Base-by-base conservation (phyloP, 1,140 invertebrate genomes). In the Drosophila equinoxialis region DNA sequence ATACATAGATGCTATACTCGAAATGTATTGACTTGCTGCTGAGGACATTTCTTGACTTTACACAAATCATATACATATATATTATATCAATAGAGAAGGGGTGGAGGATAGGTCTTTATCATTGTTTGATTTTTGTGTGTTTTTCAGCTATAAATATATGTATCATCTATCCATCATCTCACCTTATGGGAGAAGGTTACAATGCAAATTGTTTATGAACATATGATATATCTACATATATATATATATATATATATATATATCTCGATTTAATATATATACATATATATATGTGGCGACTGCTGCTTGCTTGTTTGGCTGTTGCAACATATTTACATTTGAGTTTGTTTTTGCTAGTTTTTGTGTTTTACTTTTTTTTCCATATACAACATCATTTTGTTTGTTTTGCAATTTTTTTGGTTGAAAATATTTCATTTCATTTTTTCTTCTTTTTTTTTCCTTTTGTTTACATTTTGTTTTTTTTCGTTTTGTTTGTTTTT, bases 241-340 rank as follows among this genome's bases (percentile, higher is more conserved):
- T 77, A 78, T 78, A 77, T 54, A 77, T 77, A 65, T 77, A 77
- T 77, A 17, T n/a, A n/a, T n/a, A n/a, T n/a, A n/a, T n/a, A n/a
- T n/a, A n/a, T n/a, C 65, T 76, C 58, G 55, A 74, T 75, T 8
- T 74, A 55, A 55, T 74, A 74, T 54, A 66, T 51, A 39, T 39
- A 5, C 54, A 71, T 51, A 11, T 37, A 37, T 37, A 10, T 37
- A 11, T 37, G 45, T 51, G 17, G 45, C 51, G 35, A 35, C 42
- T 68, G 41, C 42, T 70, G 54, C 33, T 71, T 71, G 61, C 65
- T 77, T 77, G 55, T 77, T 30, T 73, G 66, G 68, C 55, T 70
- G 81, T 55, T 77, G 66, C 68, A 89, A 77, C 80, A 83, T 83
- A 90, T 90, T 89, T 89, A 89, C 78, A 90, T 85, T 30, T 76